phyloP scores from a whole-genome alignment of 2,888 invertebrate species.

The Pegoplata infirma region DNA sequence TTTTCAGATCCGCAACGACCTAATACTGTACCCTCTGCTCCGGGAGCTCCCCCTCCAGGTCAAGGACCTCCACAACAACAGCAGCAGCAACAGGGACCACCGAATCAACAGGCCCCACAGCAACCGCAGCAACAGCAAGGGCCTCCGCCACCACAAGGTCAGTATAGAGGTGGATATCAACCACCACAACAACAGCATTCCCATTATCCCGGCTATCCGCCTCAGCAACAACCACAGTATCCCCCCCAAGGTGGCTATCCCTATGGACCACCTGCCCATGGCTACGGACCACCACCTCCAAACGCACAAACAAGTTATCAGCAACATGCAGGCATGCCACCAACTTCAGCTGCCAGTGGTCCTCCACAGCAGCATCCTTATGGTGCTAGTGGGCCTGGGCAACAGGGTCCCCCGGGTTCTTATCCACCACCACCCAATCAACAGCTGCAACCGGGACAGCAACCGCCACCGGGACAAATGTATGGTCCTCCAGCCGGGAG shows the following conservation, averaged over 20 bases:
- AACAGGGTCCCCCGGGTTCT: conserved; percentile 78
- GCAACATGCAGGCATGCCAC: conserved; percentile 78
- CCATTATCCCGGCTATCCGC: conserved; percentile 80
- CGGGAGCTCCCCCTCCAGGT: conserved; percentile 66
- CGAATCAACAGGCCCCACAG: conserved; percentile 74
- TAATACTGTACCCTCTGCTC: conserved; percentile 73
- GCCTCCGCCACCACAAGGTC: conserved; percentile 80
- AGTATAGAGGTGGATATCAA: conserved; percentile 80
- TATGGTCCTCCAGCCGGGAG: conserved; percentile 76
- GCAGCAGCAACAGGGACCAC: conserved; percentile 67
- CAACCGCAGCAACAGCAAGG: conserved; percentile 81
- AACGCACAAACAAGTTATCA: conserved; percentile 80
- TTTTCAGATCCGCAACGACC: conserved; percentile 81
- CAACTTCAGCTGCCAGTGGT: conserved; percentile 75
- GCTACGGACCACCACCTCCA: conserved; percentile 80
- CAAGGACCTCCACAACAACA: conserved; percentile 63
- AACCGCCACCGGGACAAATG: conserved; percentile 76
- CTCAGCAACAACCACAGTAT: conserved; percentile 79
- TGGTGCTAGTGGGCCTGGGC: conserved; percentile 77
- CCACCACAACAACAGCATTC: conserved; percentile 79
- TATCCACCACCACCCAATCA: conserved; percentile 77
- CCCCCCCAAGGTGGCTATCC: conserved; percentile 82
- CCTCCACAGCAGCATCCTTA: conserved; percentile 78
- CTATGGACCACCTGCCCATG: conserved; percentile 76
- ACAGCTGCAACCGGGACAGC: conserved; percentile 70